Conservation (phyloP, 64 coral and sea anemone genomes). For the Pachyseris speciosa region DNA sequence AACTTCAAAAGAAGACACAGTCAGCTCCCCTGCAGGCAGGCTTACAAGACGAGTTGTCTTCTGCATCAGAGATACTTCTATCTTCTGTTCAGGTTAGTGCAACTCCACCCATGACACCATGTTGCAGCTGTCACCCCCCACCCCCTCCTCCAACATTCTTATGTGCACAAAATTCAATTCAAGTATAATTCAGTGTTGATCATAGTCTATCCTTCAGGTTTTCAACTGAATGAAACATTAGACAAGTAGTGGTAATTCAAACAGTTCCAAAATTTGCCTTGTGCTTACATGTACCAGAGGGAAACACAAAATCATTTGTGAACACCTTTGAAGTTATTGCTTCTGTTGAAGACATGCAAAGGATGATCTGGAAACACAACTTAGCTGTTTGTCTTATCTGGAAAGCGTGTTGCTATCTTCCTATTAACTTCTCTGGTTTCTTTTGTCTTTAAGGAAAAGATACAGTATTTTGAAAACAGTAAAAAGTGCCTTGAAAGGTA, state of each 20-base stretch:
- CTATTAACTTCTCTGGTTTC: neutral
- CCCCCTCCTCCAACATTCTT: no score
- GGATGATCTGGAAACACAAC: no score
- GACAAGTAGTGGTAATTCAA: no score
- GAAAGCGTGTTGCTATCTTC: neutral
- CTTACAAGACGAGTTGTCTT: slow-evolving; percentile 73
- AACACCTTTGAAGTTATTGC: no score
- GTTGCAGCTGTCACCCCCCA: neutral
- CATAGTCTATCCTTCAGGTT: no score
- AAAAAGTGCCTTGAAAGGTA: slow-evolving; percentile 90
- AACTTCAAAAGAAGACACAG: slow-evolving; percentile 90
- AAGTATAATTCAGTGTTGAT: no score
- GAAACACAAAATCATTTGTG: neutral
- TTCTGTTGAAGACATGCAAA: no score
- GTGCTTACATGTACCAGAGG: no score
- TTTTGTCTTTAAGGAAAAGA: slow-evolving; percentile 78
- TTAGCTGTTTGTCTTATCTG: no score
- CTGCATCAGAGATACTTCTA: slow-evolving; percentile 91
- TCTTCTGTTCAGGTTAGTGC: slow-evolving; percentile 79
- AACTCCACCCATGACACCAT: neutral
- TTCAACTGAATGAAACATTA: no score
- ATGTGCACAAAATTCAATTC: no score
- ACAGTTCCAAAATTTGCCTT: no score
- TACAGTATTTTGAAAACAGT: slow-evolving; percentile 89
- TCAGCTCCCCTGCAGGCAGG: slow-evolving; percentile 31